Percentiles rank a stretch among this genome's conserved stretches.
Evolutionary conservation across 2,797 vertebrate species (phyloP).

Genomic region (Sebastes itinus): DNA sequence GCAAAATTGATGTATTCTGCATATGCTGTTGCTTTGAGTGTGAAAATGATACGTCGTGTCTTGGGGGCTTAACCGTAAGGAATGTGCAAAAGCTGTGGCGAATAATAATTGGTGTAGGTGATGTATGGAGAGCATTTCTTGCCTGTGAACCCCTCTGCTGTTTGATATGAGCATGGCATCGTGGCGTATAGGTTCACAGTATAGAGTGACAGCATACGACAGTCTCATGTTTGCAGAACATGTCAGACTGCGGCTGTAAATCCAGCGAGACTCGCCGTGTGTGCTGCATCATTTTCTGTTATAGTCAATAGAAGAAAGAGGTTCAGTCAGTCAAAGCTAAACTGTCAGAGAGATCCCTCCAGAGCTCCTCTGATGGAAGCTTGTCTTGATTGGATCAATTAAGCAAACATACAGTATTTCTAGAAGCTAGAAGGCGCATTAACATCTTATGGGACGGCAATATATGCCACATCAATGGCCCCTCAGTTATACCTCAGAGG

Average conservation of each 20-base stretch:
- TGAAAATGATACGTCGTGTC: slow-evolving; percentile 20
- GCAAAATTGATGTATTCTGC: slow-evolving; percentile 26
- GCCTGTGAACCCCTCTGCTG: slow-evolving; percentile 33
- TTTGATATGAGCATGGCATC: slow-evolving; percentile 46
- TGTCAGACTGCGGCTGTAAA: slow-evolving; percentile 16
- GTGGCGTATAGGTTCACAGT: neutral
- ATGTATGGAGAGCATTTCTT: slow-evolving; percentile 3
- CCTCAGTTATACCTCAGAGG: slow-evolving; percentile 30
- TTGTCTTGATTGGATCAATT: slow-evolving; percentile 62
- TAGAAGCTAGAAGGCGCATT: slow-evolving; percentile 18
- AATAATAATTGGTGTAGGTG: slow-evolving; percentile 19
- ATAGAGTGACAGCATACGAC: slow-evolving; percentile 58
- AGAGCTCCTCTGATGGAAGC: slow-evolving; percentile 23
- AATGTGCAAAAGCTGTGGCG: slow-evolving; percentile 13
- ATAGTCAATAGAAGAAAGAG: slow-evolving; percentile 6
- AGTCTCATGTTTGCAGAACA: slow-evolving; percentile 58
- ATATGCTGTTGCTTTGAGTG: slow-evolving; percentile 18
- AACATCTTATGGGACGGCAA: slow-evolving; percentile 16
- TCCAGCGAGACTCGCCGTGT: slow-evolving; percentile 12
- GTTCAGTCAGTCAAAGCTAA: slow-evolving; percentile 52
- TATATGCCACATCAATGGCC: slow-evolving; percentile 29
- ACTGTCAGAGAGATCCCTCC: slow-evolving; percentile 5
- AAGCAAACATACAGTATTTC: slow-evolving; percentile 38
- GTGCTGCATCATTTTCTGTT: neutral
- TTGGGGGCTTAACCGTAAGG: slow-evolving; percentile 1